phyloP scores from a whole-genome alignment of 2,113 vertebrate genomes.

The Pipa parva region DNA sequence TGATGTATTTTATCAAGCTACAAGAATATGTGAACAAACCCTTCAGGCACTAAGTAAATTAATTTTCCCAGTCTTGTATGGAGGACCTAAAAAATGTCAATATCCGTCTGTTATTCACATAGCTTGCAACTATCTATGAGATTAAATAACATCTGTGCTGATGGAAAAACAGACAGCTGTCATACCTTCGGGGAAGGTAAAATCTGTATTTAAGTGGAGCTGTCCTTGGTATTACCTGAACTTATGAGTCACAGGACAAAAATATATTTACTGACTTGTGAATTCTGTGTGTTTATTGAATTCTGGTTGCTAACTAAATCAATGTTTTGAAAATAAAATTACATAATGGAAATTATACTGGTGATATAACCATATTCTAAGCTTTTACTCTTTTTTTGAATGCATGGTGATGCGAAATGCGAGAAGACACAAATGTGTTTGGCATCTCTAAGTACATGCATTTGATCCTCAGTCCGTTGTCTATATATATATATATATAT shows the following conservation, averaged over 20 bases:
- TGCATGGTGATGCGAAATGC: too few species aligned
- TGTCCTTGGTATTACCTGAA: constrained; percentile 41
- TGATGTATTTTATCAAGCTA: too few species aligned
- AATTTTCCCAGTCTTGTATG: not conserved
- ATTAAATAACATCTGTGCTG: constrained; percentile 43
- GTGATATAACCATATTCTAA: too few species aligned
- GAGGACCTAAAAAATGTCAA: constrained; percentile 33
- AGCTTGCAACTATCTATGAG: constrained; percentile 40
- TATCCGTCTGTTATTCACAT: constrained; percentile 36
- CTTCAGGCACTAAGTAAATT: constrained; percentile 2
- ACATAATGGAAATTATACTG: too few species aligned
- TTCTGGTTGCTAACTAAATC: constrained; percentile 1
- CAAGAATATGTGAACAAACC: too few species aligned
- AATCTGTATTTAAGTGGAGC: constrained; percentile 30
- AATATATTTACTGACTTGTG: constrained; percentile 1
- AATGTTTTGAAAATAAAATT: not conserved
- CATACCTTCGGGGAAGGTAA: constrained; percentile 42
- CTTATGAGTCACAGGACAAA: constrained; percentile 9
- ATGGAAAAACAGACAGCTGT: constrained; percentile 40
- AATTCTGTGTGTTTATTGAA: not conserved
- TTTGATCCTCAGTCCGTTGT: too few species aligned
- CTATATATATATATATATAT: too few species aligned
- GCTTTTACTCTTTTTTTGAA: too few species aligned
- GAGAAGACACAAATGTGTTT: too few species aligned
- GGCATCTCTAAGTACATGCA: too few species aligned